Conservation (phyloP, 2,113 vertebrate species). For the Pyrgilauda ruficollis region DNA sequence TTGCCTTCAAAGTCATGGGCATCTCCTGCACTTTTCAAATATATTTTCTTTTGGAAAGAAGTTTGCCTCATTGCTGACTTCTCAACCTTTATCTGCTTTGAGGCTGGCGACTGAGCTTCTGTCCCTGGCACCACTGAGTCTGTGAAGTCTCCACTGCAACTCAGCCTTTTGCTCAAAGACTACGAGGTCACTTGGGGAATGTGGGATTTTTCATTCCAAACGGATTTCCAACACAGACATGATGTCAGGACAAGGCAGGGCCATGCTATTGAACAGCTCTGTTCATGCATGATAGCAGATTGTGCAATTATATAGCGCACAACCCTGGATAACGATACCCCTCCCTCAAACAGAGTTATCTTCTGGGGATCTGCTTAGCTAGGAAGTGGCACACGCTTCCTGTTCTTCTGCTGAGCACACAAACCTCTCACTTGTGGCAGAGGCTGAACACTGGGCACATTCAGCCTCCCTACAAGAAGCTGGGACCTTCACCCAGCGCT, state of each 20-base stretch:
- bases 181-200: constrained; percentile 60
- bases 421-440: background rate
- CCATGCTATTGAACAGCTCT: constrained; percentile 83
- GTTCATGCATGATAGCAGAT: constrained; percentile 86
- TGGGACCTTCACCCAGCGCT: background rate
- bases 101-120: background rate
- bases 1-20: background rate
- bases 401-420: constrained; percentile 74
- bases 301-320: constrained; percentile 79
- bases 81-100: background rate
- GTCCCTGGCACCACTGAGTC: background rate
- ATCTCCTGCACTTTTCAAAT: background rate
- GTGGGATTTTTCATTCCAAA: constrained; percentile 76
- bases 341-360: constrained; percentile 89
- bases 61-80: background rate
- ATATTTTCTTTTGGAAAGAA: background rate
- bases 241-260: constrained; percentile 87
- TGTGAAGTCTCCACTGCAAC: constrained; percentile 18
- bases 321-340: constrained; percentile 79
- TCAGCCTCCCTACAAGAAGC: constrained; percentile 7
- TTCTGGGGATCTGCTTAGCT: constrained; percentile 83
- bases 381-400: constrained; percentile 75
- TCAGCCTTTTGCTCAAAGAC: constrained; percentile 37
- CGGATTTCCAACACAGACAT: constrained; percentile 90
- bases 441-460: background rate